phyloP scores from a whole-genome alignment of 1,140 invertebrate genomes.

The Drosophila ananassae region DNA sequence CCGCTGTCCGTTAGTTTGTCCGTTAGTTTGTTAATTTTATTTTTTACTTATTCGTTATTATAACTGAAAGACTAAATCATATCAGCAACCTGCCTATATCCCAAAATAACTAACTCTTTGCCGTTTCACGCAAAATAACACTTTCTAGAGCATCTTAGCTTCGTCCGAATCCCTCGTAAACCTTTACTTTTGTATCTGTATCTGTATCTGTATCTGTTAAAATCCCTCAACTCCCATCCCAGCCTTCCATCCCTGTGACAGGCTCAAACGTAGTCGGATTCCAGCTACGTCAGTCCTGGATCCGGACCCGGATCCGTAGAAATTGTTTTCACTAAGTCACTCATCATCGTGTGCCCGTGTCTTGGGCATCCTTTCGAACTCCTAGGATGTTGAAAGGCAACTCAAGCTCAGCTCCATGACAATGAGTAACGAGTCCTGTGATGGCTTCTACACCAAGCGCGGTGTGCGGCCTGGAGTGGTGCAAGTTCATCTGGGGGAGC shows the following conservation, averaged over 20 bases:
- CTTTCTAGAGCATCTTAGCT: not conserved
- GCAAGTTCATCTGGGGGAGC: constrained; percentile 3
- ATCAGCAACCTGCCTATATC: too few relatives aligned
- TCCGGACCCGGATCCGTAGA: constrained; percentile 24
- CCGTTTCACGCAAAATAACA: not conserved
- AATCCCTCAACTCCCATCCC: not conserved
- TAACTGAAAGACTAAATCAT: too few relatives aligned
- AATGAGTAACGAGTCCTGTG: constrained; percentile 44
- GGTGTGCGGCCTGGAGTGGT: too few relatives aligned
- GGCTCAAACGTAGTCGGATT: constrained; percentile 13
- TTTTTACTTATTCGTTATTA: too few relatives aligned
- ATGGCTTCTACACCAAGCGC: not conserved
- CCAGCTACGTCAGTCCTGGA: constrained; percentile 21
- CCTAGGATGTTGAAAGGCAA: constrained; percentile 44
- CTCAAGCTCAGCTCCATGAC: constrained; percentile 43
- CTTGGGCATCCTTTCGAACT: not conserved
- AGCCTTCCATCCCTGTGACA: constrained; percentile 1
- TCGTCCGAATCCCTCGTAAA: not conserved
- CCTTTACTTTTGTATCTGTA: not conserved
- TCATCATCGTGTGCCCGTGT: constrained; percentile 54
- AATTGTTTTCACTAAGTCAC: constrained; percentile 74
- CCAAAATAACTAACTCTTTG: too few relatives aligned
- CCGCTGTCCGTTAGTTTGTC: too few relatives aligned
- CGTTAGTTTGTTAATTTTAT: too few relatives aligned
- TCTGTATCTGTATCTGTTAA: not conserved